Base-by-base conservation (phyloP, 2,797 vertebrate genomes). In the Kryptolebias ocellatus region DNA sequence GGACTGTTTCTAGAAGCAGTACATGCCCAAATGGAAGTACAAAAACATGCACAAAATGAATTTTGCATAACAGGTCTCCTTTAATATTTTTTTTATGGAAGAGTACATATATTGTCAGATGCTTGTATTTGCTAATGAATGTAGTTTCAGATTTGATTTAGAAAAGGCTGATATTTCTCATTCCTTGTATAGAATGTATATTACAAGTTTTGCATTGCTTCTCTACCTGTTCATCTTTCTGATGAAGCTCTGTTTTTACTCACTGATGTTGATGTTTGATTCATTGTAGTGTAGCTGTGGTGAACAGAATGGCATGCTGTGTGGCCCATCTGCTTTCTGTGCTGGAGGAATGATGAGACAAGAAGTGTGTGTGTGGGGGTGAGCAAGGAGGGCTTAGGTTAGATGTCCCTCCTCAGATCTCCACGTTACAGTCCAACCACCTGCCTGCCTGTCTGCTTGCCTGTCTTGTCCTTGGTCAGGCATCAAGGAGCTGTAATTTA, bases 321-420 rank as follows among this genome's bases (percentile, higher is more conserved):
- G 88, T 85, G 58, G 83, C 76, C 91, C 90, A 88, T 92, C 88
- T 93, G 92, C 79, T 90, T 87, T 60, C 55, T 69, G 71, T 63
- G 62, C 67, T 18, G 58, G 49, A 53, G 51, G 70, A 76, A 62
- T 16, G 49, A 58, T 54, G 74, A 45, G 57, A 61, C 16, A 14
- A 59, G 67, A 56, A 70, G 57, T 51, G 16, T 31, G 16, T 31
- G 18, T 39, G 37, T 34, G 50, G 29, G 63, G 61, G 28, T 9
- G 31, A 64, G 62, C 37, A 61, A 67, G 37, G 52, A 68, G 70
- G 55, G 66, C 61, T 76, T 70, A 78, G 81, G 72, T 82, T 69
- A 44, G 69, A 74, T 63, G 39, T 58, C 55, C 74, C 75, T 27
- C 31, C 45, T 57, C 68, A 55, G 69, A 75, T 67, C 45, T 63